phyloP scores from a whole-genome alignment of 2,888 invertebrate species.

The Schizaphis graminum region DNA sequence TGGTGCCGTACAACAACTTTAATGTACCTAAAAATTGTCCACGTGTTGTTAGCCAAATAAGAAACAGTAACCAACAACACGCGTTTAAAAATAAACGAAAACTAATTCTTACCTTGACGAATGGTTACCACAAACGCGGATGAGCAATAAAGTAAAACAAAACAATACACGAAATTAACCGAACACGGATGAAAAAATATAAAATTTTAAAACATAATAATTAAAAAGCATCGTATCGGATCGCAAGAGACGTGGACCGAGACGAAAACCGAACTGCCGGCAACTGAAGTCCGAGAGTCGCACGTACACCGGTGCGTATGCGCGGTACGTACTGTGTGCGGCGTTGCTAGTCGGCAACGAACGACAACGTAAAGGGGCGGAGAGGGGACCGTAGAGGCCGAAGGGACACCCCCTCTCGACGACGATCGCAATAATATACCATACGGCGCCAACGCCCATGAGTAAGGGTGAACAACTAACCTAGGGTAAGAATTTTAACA shows the following conservation, averaged over 20 bases:
- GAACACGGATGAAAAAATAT: not conserved
- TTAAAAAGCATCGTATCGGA: not conserved
- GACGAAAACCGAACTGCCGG: slow-evolving; percentile 42
- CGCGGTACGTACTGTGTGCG: slow-evolving; percentile 22
- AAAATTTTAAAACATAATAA: not conserved
- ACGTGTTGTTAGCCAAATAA: not conserved
- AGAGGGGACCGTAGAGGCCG: not conserved
- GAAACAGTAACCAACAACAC: not conserved
- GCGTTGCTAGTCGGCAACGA: slow-evolving; percentile 28
- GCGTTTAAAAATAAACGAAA: not conserved
- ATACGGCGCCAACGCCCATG: slow-evolving; percentile 64
- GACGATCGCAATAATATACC: not conserved
- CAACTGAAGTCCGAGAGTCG: not conserved
- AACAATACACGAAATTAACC: not conserved
- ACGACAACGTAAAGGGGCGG: not conserved
- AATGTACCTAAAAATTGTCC: not conserved
- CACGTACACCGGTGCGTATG: not conserved
- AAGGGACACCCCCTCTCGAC: slow-evolving; percentile 58
- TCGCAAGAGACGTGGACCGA: slow-evolving; percentile 29
- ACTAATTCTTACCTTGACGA: not conserved
- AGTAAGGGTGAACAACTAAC: slow-evolving; percentile 65
- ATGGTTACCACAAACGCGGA: not conserved
- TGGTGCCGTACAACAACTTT: not conserved
- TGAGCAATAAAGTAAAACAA: not conserved
- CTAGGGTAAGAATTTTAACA: slow-evolving; percentile 66